phyloP scores from a whole-genome alignment of 2,888 invertebrate genomes.

The Pogonocherus hispidulus region DNA sequence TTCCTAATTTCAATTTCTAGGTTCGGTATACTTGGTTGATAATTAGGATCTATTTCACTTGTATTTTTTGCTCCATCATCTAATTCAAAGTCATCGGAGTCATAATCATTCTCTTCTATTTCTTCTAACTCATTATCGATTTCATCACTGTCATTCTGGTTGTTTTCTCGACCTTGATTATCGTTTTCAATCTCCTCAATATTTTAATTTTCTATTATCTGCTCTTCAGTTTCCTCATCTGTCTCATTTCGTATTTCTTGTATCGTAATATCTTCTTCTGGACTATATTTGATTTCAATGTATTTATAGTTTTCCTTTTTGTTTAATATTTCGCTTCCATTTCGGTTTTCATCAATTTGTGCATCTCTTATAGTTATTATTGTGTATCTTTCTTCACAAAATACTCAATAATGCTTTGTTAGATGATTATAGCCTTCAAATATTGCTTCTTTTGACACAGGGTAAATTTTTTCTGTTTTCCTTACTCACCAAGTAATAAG shows the following conservation, averaged over 20 bases:
- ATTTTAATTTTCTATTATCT: not conserved
- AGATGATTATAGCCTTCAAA: not conserved
- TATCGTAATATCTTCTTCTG: not conserved
- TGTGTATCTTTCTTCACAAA: not conserved
- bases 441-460: not conserved
- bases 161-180: too few relatives aligned
- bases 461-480: not conserved
- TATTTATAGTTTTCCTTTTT: not conserved
- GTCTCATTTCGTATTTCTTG: not conserved
- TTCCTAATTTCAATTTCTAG: not conserved
- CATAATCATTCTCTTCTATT: not conserved
- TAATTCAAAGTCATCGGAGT: not conserved
- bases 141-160: not conserved
- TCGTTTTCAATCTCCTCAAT: too few relatives aligned
- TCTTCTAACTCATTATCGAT: not conserved
- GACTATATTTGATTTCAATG: not conserved
- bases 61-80: constrained; percentile 2
- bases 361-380: not conserved
- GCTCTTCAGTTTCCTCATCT: not conserved
- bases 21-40: not conserved
- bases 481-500: not conserved
- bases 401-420: constrained; percentile 1
- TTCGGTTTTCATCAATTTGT: not conserved
- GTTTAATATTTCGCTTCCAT: not conserved
- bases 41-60: not conserved